phyloP scores from a whole-genome alignment of 2,113 vertebrate genomes.

The Ceyx melanurus region DNA sequence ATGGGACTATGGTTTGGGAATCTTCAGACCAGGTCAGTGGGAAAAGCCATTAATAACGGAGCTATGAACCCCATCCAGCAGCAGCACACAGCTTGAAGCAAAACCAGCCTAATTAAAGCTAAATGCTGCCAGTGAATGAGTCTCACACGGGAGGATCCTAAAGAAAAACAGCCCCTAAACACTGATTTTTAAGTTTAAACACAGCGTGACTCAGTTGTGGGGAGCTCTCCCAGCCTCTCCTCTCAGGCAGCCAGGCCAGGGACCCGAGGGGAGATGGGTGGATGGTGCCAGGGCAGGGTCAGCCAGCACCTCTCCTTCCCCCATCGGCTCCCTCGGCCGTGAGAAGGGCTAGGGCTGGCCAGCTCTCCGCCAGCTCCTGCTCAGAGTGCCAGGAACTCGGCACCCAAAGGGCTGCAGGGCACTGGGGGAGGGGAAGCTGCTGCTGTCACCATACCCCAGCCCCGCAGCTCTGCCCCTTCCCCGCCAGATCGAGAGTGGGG shows the following conservation, averaged over 20 bases:
- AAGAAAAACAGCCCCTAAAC: constrained; percentile 22
- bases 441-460: background rate
- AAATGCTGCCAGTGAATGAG: constrained; percentile 49
- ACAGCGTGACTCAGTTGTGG: constrained; percentile 26
- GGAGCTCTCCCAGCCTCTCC: constrained; percentile 14
- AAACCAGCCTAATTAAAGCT: constrained; percentile 22
- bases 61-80: background rate
- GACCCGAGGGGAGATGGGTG: background rate
- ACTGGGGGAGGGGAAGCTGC: background rate
- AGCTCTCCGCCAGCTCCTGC: background rate
- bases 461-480: background rate
- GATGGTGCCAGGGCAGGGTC: background rate
- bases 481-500: background rate
- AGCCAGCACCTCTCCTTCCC: constrained; percentile 35
- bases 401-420: background rate
- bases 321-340: background rate
- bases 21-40: constrained; percentile 1
- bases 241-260: constrained; percentile 24
- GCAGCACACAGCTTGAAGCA: background rate
- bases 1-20: background rate
- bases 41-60: background rate
- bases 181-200: constrained; percentile 53
- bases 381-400: constrained; percentile 17
- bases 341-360: constrained; percentile 34
- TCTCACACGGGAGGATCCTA: constrained; percentile 22